These are phyloP conservation scores for Sitta europaea DNA, from an alignment of 2,113 vertebrate genomes.

Conservation along the genomic window DNA sequence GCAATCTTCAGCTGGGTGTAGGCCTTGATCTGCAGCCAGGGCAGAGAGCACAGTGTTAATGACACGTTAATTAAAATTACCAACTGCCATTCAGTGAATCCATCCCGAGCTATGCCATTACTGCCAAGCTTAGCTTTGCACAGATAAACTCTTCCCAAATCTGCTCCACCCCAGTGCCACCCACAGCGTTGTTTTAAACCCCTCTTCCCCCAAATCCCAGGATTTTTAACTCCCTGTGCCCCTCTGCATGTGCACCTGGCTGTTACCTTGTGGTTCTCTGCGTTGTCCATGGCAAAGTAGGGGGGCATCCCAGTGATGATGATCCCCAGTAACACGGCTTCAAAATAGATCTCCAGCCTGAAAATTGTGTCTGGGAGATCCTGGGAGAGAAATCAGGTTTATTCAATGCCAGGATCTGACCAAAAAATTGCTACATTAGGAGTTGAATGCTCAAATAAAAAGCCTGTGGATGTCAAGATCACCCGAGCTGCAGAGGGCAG, in stretches of 20 bases:
- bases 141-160: background rate
- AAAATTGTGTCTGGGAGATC: conserved; percentile 75
- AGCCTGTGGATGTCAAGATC: background rate
- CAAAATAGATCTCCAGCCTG: conserved; percentile 76
- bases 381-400: conserved; percentile 39
- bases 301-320: conserved; percentile 90
- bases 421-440: fast-evolving
- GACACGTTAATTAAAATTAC: fast-evolving
- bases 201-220: background rate
- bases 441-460: fast-evolving
- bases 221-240: background rate
- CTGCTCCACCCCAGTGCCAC: background rate
- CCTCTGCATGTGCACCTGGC: fast-evolving
- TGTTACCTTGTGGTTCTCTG: conserved; percentile 88
- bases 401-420: fast-evolving
- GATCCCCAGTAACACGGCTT: conserved; percentile 87
- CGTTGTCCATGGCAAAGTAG: conserved; percentile 96
- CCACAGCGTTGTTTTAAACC: background rate
- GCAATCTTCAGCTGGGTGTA: conserved; percentile 91
- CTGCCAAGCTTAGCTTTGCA: background rate
- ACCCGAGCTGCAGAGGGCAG: background rate
- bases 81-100: no score
- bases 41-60: fast-evolving
- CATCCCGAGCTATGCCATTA: fast-evolving
- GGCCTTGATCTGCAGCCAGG: conserved; percentile 82